Evolutionary conservation across 2,113 vertebrate genomes (phyloP).

Genomic region (Otocyon megalotis): DNA sequence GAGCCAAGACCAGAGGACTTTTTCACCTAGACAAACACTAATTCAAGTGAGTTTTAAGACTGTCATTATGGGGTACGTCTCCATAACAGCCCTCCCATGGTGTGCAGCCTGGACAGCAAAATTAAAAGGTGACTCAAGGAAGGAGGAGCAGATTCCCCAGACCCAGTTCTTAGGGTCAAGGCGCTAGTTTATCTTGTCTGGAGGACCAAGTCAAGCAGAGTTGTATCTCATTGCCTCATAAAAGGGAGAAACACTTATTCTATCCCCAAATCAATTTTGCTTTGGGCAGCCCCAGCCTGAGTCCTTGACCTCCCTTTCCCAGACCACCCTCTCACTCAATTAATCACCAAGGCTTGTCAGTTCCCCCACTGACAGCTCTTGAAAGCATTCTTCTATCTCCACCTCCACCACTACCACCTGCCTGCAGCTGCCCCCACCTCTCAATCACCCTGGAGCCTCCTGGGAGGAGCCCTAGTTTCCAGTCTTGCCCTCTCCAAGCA

Average conservation of each 20-base stretch:
- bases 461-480: no score
- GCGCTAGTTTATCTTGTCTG: background rate
- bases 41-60: background rate
- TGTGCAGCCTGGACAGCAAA: background rate
- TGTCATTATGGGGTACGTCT: background rate
- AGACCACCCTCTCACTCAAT: background rate
- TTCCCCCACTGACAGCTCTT: background rate
- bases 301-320: background rate
- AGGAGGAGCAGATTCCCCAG: fast-evolving
- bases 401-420: no score
- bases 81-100: no score
- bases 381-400: background rate
- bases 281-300: background rate
- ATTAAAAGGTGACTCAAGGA: background rate
- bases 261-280: background rate
- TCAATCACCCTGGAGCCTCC: background rate
- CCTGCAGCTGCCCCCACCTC: background rate
- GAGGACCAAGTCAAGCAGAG: background rate
- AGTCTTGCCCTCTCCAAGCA: background rate
- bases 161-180: background rate
- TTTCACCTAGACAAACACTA: background rate
- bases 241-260: background rate
- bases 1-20: background rate
- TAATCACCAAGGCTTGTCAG: background rate
- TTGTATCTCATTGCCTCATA: background rate